A percentile compares a stretch with the other conserved stretches of the same genome.
phyloP scores from a whole-genome alignment of 1,140 invertebrate genomes.

The Drosophila sp. region DNA sequence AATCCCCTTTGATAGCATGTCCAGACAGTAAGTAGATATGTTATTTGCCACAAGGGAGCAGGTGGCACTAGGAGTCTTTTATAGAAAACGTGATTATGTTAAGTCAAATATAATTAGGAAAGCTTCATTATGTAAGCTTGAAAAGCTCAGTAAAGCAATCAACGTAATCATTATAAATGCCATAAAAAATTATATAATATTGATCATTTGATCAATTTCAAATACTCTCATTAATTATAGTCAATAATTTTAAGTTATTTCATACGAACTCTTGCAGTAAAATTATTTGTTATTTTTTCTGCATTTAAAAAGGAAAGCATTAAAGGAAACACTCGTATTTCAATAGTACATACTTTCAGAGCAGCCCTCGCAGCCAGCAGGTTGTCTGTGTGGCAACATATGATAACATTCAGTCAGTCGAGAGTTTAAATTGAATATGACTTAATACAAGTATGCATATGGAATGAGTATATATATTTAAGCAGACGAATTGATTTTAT shows the following conservation, averaged over 20 bases:
- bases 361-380: background rate
- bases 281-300: no score
- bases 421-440: conserved; percentile 5
- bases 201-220: no score
- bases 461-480: background rate
- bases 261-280: no score
- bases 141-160: no score
- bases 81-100: background rate
- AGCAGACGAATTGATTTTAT: conserved; percentile 16
- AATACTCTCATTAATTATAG: no score
- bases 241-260: no score
- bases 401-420: conserved; percentile 3
- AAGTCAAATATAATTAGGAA: background rate
- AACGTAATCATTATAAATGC: no score
- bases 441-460: conserved; percentile 8
- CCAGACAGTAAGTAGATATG: conserved; percentile 17
- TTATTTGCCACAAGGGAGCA: background rate
- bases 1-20: conserved; percentile 65
- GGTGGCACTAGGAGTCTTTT: conserved; percentile 13
- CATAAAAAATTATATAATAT: no score
- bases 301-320: no score
- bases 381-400: background rate
- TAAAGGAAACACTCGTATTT: no score
- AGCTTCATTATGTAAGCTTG: background rate
- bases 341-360: background rate